phyloP scores from a whole-genome alignment of 2,113 vertebrate species.

The Pedetes capensis region DNA sequence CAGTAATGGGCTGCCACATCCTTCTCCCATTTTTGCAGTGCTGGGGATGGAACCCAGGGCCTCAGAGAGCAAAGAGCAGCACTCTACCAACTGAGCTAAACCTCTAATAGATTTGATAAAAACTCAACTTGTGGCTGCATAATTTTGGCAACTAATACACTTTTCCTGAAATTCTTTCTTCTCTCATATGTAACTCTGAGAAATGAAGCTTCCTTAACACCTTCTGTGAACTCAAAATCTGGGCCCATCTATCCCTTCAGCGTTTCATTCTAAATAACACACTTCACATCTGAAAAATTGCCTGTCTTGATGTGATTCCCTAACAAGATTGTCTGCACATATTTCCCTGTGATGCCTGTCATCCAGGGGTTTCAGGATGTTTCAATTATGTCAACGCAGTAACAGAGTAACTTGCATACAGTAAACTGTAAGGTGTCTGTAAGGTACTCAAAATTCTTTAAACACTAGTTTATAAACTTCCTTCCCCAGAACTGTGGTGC shows the following conservation, averaged over 20 bases:
- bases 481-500: background rate
- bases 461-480: background rate
- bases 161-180: background rate
- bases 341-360: slow-evolving; percentile 30
- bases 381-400: slow-evolving; percentile 18
- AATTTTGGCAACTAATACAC: background rate
- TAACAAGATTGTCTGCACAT: background rate
- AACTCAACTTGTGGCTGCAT: background rate
- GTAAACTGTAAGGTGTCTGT: background rate
- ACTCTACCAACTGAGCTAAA: too few species aligned
- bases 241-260: background rate
- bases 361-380: background rate
- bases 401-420: background rate
- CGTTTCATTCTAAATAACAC: slow-evolving; percentile 12
- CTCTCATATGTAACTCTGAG: background rate
- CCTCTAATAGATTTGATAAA: background rate
- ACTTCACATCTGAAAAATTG: slow-evolving; percentile 27
- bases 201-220: slow-evolving; percentile 12
- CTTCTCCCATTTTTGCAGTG: too few species aligned
- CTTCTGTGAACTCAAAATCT: background rate
- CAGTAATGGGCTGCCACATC: too few species aligned
- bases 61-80: too few species aligned
- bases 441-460: slow-evolving; percentile 12
- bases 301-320: background rate
- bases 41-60: too few species aligned